Evolutionary conservation across 2,113 vertebrate species (phyloP).

Genomic region (Morphnarchus princeps): DNA sequence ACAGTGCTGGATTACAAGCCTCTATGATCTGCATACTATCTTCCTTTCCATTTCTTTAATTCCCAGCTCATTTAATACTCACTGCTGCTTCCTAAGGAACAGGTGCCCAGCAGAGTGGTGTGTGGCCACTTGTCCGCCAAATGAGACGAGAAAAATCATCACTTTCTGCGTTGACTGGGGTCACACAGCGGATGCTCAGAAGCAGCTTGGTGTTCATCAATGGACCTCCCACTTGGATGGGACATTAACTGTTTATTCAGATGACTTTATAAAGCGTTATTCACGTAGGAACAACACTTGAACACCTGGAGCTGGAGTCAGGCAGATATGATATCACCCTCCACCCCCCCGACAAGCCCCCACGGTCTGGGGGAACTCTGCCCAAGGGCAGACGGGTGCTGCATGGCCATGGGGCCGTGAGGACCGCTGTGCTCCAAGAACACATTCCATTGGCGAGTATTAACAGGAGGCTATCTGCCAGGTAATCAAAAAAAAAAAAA

Average conservation of each 20-base stretch:
- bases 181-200: background rate
- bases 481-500: background rate
- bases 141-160: background rate
- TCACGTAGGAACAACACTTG: background rate
- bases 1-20: background rate
- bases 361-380: background rate
- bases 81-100: background rate
- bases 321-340: background rate
- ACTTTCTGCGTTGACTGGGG: background rate
- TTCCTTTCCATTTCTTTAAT: background rate
- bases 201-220: background rate
- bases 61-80: background rate
- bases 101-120: background rate
- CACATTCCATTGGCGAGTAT: background rate
- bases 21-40: background rate
- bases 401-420: background rate
- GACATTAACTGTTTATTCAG: background rate
- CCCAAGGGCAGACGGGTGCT: background rate
- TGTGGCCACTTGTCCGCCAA: background rate
- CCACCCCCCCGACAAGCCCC: background rate
- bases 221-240: background rate
- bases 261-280: background rate
- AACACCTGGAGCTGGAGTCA: background rate
- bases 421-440: background rate
- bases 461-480: background rate